Evolutionary conservation across 2,797 vertebrate species (phyloP), one percentile per base, ranked within the genome.

Genomic region (Carduelis carduelis): DNA sequence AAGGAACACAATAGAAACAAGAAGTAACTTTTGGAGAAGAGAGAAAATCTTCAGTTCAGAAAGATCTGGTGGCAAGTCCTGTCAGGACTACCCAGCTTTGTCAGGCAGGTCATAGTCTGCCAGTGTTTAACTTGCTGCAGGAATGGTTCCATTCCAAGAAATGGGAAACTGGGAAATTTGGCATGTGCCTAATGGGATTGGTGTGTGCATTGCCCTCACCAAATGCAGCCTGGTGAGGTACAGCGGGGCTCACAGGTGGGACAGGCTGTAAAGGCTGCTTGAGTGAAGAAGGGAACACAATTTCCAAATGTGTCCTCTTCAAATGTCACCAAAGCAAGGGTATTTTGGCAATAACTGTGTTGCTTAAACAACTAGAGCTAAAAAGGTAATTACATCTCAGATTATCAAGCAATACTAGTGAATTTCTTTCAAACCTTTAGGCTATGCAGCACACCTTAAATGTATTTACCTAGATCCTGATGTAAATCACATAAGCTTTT

Each of bases 171-270:
- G 53, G 37, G 41, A 83, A 12, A 5, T 61, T 49, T 56, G 49
- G 12, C 34, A 7, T 1, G 2, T 44, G 16, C 21, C 3, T 6
- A 0, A 1, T 35, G 68, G 27, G 46, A 60, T 41, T 27, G 41
- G 4, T 49, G 53, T 57, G 60, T 37, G 61, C 10, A 1, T 32
- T 41, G 3, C 16, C 5, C 70, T 77, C 5, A 0, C 14, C 28
- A 50, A 12, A 28, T 34, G 37, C 34, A 55, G 30, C 44, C 39
- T 46, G 12, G 7, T 37, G 55, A 34, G 28, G 12, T 26, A 34
- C 14, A 86, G 39, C 23, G 66, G 72, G 20, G 8, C 53, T 89
- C 30, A 13, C 0, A 32, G 21, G 14, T n/a, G 26, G 30, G 13
- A 52, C 52, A 68, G 32, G 5, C 15, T 68, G 28, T 14, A 49